Conservation (phyloP, 1,140 invertebrate species). For the Microplitis mediator region DNA sequence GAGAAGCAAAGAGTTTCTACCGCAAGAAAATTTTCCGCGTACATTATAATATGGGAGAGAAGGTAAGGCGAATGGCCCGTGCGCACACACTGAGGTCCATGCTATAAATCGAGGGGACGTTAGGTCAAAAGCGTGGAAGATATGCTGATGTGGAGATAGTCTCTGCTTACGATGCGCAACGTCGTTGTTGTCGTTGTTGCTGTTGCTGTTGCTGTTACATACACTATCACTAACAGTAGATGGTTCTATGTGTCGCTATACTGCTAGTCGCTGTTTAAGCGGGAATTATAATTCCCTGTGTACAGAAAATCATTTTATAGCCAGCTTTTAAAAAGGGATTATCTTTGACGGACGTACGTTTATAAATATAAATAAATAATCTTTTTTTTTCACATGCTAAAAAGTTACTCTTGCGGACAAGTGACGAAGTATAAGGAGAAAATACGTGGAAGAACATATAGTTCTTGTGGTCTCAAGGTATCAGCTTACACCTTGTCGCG, state of each 20-base stretch:
- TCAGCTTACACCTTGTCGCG: conserved; percentile 1
- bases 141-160: conserved; percentile 30
- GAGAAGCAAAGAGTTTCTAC: neutral
- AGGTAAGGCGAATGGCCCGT: conserved; percentile 2
- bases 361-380: too few relatives aligned
- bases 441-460: neutral
- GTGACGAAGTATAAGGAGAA: neutral
- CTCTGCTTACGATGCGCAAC: conserved; percentile 4
- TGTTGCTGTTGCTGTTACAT: neutral
- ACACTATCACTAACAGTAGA: neutral
- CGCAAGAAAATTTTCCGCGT: conserved; percentile 26
- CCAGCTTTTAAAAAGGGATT: neutral
- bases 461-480: neutral
- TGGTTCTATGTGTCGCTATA: neutral
- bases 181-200: conserved; percentile 5
- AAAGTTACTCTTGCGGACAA: too few relatives aligned
- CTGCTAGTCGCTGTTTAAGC: neutral
- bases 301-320: too few relatives aligned
- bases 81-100: conserved; percentile 5
- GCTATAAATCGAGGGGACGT: conserved; percentile 33
- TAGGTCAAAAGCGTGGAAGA: conserved; percentile 31
- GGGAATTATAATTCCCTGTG: too few relatives aligned
- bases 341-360: too few relatives aligned
- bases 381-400: too few relatives aligned
- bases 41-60: conserved; percentile 14